phyloP scores from a whole-genome alignment of 2,113 vertebrate genomes.

The Carlito syrichta region DNA sequence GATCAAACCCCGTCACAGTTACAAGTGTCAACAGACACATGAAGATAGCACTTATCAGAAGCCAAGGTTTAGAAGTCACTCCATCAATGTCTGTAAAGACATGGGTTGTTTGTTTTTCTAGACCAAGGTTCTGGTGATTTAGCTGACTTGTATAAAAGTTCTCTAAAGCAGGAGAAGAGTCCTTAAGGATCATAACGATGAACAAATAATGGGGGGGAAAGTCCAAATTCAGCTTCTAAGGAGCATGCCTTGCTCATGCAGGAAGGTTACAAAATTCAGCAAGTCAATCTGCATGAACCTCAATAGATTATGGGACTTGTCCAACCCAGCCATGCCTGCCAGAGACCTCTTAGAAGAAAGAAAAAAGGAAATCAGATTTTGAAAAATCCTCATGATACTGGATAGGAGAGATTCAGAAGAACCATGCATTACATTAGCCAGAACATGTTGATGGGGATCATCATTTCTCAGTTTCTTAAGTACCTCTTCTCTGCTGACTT shows the following conservation, averaged over 20 bases:
- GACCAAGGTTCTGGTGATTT: slow-evolving; percentile 10
- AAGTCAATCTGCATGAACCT: not conserved
- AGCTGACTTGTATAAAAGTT: not conserved
- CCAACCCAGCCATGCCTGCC: not conserved
- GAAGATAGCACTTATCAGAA: not conserved
- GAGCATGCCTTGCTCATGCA: not conserved
- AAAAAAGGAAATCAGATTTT: not conserved
- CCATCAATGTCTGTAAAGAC: not conserved
- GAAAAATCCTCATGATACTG: not conserved
- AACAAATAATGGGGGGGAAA: not conserved
- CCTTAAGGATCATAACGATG: not conserved
- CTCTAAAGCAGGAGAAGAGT: not conserved
- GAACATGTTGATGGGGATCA: not conserved
- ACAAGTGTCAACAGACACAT: not conserved
- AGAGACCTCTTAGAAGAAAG: not conserved
- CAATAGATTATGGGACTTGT: not conserved
- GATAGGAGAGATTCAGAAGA: not conserved
- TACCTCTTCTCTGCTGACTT: slow-evolving; percentile 36
- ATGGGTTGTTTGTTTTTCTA: slow-evolving; percentile 25
- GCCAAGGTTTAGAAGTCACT: not conserved
- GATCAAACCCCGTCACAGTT: not conserved
- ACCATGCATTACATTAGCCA: not conserved
- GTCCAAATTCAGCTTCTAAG: not conserved
- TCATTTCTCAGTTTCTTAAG: not conserved
- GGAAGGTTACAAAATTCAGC: not conserved